Evolutionary conservation across 2,113 vertebrate genomes (phyloP), one percentile per base, ranked within the genome.

Genomic region (Dromaius novaehollandiae): DNA sequence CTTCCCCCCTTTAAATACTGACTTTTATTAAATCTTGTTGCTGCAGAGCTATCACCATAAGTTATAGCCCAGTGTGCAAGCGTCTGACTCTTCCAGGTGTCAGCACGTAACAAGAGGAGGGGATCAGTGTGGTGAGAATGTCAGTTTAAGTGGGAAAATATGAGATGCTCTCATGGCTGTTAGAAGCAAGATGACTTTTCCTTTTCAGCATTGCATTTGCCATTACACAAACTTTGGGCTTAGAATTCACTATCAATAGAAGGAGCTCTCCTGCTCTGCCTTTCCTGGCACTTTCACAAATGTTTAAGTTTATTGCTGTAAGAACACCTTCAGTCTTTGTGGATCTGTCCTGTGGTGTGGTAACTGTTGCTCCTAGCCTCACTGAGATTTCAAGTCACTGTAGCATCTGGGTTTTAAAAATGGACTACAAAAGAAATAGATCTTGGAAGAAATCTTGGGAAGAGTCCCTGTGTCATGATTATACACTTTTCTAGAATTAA

Each of bases 401-500:
- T 28, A 74, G 51, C 32, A 53, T 51, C 46, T 81, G 24, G 19
- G 9, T 69, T 38, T 63, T 26, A 58, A 87, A 94, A 46, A 58
- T 61, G 21, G 17, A n/a, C 38, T 30, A 50, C 21, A 38, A 64
- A 79, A 53, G 30, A 69, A 85, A 71, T 1, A 71, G 56, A 40
- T 55, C 24, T 71, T 91, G 44, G 36, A 28, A 30, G 46, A 88
- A 77, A 46, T 73, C 76, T 74, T 70, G 53, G 65, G 24, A 78
- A 90, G 46, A 90, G 82, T 71, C 65, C 38, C 51, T 79, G 12
- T 51, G 19, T 60, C 66, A 75, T 0, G 3, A 24, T 76, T 89
- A 44, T 20, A 70, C 44, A 30, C 21, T 84, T 38, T 73, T 87
- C 86, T 79, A 84, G 84, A 96, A 79, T 94, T 91, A 92, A 87